Percentiles rank a stretch among this genome's conserved stretches.
These are phyloP conservation scores for Eurystomus gularis DNA, from an alignment of 2,113 vertebrate genomes.

Conservation along the genomic window DNA sequence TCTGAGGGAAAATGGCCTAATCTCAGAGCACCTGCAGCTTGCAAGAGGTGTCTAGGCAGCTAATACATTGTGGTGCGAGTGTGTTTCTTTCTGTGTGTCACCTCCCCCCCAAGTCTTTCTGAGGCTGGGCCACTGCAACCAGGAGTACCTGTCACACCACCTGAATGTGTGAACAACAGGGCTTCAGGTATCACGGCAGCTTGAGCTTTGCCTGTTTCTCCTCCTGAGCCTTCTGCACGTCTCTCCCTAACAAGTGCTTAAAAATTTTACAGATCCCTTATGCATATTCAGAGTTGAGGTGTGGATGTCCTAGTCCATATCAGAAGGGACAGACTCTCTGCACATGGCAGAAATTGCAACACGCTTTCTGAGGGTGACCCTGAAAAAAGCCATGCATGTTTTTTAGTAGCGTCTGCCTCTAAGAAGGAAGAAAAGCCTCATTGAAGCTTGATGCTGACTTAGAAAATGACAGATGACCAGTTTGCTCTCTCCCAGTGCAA, in stretches of 20 bases:
- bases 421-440: background rate
- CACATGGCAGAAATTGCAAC: background rate
- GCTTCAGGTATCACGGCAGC: background rate
- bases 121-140: background rate
- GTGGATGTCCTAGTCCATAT: background rate
- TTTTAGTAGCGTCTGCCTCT: background rate
- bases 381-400: rapidly evolving
- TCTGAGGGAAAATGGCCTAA: background rate
- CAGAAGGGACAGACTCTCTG: background rate
- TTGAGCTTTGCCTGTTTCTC: background rate
- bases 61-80: background rate
- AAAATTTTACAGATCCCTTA: background rate
- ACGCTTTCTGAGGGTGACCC: background rate
- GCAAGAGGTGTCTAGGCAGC: background rate
- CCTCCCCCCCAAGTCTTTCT: background rate
- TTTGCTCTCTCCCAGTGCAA: background rate
- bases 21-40: background rate
- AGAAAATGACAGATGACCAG: background rate
- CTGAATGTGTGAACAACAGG: background rate
- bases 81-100: background rate
- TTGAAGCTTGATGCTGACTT: background rate
- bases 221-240: background rate
- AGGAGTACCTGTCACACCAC: background rate
- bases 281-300: background rate
- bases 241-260: background rate